Evolutionary conservation across 2,797 vertebrate genomes (phyloP).

Genomic region (Pipistrellus nathusii): DNA sequence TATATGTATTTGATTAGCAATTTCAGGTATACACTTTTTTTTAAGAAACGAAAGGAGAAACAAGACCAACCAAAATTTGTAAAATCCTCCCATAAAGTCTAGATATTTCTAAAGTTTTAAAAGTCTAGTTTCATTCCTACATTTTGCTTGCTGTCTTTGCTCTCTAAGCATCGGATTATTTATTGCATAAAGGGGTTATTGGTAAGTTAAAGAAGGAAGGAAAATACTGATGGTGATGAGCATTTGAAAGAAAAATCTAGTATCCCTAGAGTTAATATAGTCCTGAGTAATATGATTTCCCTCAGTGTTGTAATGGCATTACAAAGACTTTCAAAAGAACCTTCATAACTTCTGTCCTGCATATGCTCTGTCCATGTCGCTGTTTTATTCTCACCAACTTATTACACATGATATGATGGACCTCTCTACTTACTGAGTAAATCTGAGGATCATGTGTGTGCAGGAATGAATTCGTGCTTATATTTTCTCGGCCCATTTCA

Average conservation of each 20-base stretch:
- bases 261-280: not conserved
- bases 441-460: not conserved
- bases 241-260: not conserved
- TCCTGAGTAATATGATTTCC: not conserved
- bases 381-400: not conserved
- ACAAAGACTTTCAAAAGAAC: not conserved
- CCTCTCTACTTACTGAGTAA: not conserved
- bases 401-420: not conserved
- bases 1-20: not conserved
- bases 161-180: not conserved
- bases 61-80: not conserved
- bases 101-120: not conserved
- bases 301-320: not conserved
- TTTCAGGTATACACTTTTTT: not conserved
- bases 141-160: not conserved
- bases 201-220: not conserved
- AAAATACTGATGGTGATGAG: not conserved
- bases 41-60: not conserved
- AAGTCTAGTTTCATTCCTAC: not conserved
- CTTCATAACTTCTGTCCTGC: not conserved
- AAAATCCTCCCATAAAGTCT: not conserved
- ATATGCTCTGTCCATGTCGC: not conserved
- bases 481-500: conserved; percentile 64
- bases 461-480: conserved; percentile 30
- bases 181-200: not conserved